These are phyloP conservation scores for Triplophysa yarkandensis DNA, from an alignment of 2,797 vertebrate species.

Conservation along the genomic window DNA sequence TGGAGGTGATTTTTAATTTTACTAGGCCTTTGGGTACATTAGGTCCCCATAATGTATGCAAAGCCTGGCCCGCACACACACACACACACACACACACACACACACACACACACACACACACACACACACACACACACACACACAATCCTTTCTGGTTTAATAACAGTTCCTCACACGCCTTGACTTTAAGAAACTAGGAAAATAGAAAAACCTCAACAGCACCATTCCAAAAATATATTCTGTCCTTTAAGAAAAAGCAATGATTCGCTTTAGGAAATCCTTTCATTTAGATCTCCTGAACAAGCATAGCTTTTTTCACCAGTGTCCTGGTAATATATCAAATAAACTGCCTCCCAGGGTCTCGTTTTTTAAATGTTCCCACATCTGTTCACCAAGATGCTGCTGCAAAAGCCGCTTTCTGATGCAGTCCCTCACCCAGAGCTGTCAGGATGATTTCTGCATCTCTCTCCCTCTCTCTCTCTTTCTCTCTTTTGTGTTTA, in stretches of 20 bases:
- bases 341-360: conserved; percentile 56
- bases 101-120: not conserved
- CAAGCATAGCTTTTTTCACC: conserved; percentile 41
- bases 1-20: not conserved
- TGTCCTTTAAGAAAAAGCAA: conserved; percentile 42
- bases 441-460: conserved; percentile 56
- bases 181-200: conserved; percentile 14
- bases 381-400: conserved; percentile 47
- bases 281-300: conserved; percentile 52
- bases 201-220: conserved; percentile 42
- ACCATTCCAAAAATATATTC: conserved; percentile 49
- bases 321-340: conserved; percentile 51
- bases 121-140: not conserved
- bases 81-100: not conserved
- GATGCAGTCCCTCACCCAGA: conserved; percentile 56
- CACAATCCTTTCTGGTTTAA: not conserved
- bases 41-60: conserved; percentile 4
- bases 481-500: conserved; percentile 42
- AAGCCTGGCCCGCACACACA: not conserved
- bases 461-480: conserved; percentile 30
- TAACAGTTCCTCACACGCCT: conserved; percentile 10
- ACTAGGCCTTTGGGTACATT: not conserved
- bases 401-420: conserved; percentile 53
- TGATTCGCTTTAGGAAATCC: conserved; percentile 47
- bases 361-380: conserved; percentile 56